Evolutionary conservation across 2,113 vertebrate genomes (phyloP).

Genomic region (Rhinolophus ferrumequinum): DNA sequence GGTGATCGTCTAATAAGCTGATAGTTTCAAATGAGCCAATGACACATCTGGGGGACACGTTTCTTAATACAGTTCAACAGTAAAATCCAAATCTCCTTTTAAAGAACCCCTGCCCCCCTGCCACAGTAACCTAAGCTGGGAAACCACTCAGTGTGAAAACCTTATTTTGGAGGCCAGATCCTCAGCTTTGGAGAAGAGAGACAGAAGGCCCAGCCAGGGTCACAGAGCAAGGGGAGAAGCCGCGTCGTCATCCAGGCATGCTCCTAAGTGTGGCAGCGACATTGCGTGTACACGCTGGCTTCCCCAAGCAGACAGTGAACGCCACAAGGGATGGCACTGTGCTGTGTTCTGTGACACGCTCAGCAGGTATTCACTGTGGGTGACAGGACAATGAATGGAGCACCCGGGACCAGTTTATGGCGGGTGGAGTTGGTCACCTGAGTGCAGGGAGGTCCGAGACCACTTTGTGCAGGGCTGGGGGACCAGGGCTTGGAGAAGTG

Average conservation of each 20-base stretch:
- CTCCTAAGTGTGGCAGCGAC: not conserved
- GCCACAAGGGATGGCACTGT: not conserved
- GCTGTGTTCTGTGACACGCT: too few species aligned
- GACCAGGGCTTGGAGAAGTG: fast-evolving
- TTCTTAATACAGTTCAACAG: not conserved
- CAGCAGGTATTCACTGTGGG: not conserved
- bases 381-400: not conserved
- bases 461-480: not conserved
- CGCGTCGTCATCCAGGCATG: not conserved
- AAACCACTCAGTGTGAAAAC: not conserved
- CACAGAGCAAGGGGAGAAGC: not conserved
- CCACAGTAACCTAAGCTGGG: not conserved
- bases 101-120: not conserved
- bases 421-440: fast-evolving
- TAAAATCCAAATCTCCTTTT: not conserved
- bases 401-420: fast-evolving
- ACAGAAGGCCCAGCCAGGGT: not conserved
- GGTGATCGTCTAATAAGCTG: not conserved
- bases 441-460: not conserved
- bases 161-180: not conserved
- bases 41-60: not conserved
- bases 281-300: not conserved
- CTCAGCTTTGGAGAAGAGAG: not conserved
- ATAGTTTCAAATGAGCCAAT: not conserved
- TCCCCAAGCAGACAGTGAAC: not conserved